These are phyloP conservation scores for Halichoeres trimaculatus DNA, from an alignment of 2,113 vertebrate species.

Conservation along the genomic window DNA sequence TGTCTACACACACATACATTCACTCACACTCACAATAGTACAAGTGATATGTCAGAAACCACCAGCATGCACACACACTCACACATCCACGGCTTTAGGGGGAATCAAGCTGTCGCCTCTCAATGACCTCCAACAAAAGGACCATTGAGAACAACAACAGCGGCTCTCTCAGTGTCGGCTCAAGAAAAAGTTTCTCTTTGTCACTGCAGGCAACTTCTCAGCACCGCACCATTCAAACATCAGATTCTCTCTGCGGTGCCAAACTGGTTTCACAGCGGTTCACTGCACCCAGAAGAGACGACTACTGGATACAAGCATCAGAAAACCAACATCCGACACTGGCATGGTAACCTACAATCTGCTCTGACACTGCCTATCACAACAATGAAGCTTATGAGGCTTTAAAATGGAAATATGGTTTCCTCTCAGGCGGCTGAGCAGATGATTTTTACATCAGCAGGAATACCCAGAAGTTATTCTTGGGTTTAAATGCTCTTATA, in stretches of 20 bases:
- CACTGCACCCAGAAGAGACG: conserved; percentile 39
- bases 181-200: conserved; percentile 76
- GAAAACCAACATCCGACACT: conserved; percentile 34
- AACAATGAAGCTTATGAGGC: conserved; percentile 33
- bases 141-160: conserved; percentile 77
- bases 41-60: conserved; percentile 59
- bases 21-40: conserved; percentile 36
- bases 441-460: conserved; percentile 59
- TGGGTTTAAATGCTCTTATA: conserved; percentile 63
- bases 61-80: conserved; percentile 40
- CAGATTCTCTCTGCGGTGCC: conserved; percentile 30
- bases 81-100: conserved; percentile 63
- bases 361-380: conserved; percentile 20
- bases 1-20: conserved; percentile 28
- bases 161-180: conserved; percentile 64
- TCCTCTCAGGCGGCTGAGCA: conserved; percentile 23
- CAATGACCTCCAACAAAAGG: conserved; percentile 78
- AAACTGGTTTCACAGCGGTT: conserved; percentile 46
- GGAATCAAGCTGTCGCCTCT: conserved; percentile 77
- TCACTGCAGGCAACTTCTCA: conserved; percentile 64
- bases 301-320: conserved; percentile 30
- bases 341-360: conserved; percentile 39
- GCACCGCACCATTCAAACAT: conserved; percentile 46
- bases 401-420: conserved; percentile 33
- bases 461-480: conserved; percentile 52